A percentile compares a stretch with the other conserved stretches of the same genome.
Evolutionary conservation across 2,113 vertebrate species (phyloP).

Genomic region (Psephotus haematonotus): DNA sequence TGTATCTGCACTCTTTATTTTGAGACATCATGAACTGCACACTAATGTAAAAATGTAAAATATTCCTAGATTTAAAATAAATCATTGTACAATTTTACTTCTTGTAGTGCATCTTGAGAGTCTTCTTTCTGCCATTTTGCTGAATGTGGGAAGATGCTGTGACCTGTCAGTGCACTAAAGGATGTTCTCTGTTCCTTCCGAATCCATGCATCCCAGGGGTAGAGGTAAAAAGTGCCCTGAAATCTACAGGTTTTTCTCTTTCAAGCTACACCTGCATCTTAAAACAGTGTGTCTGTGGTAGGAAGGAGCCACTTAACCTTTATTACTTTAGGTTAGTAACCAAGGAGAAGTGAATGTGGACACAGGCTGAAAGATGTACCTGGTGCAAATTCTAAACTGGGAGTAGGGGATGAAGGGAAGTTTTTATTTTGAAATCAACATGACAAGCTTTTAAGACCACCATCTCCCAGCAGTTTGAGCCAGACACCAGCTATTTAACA

Average conservation of each 20-base stretch:
- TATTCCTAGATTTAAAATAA: conserved; percentile 77
- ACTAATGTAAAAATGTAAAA: conserved; percentile 78
- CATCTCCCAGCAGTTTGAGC: not conserved
- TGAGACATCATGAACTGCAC: conserved; percentile 75
- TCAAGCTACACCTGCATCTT: not conserved
- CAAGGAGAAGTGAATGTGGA: not conserved
- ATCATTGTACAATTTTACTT: conserved; percentile 60
- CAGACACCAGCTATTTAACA: not conserved
- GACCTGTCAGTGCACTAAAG: not conserved
- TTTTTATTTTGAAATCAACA: not conserved
- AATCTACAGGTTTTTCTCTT: not conserved
- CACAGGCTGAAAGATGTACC: not conserved
- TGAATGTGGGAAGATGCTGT: not conserved
- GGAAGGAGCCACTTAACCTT: not conserved
- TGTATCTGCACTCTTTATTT: conserved; percentile 74
- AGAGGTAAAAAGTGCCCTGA: not conserved
- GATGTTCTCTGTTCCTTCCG: not conserved
- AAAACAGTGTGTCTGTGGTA: not conserved
- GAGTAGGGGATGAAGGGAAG: not conserved
- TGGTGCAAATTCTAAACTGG: not conserved
- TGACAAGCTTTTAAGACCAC: not conserved
- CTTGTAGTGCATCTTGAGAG: not conserved
- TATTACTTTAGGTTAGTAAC: not conserved
- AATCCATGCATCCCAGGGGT: not conserved
- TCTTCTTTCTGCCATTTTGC: not conserved